Conservation (phyloP, 2,113 vertebrate genomes). For the Gyps fulvus region DNA sequence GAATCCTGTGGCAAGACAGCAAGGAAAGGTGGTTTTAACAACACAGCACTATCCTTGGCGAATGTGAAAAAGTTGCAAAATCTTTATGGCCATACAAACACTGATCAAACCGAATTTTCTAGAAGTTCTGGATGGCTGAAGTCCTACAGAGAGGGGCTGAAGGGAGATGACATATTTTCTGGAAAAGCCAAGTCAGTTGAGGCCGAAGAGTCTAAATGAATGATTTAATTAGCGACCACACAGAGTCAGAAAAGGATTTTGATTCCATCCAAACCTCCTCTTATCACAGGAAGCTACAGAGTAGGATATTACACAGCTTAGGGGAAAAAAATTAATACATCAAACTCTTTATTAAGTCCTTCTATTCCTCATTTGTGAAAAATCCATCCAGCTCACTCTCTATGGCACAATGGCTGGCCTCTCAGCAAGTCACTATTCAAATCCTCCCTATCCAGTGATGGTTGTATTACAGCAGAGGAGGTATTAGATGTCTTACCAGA, state of each 20-base stretch:
- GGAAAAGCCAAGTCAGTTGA: background rate
- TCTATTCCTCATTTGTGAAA: background rate
- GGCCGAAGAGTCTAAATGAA: background rate
- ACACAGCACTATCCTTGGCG: background rate
- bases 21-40: background rate
- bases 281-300: background rate
- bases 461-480: background rate
- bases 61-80: background rate
- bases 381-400: background rate
- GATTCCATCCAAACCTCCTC: background rate
- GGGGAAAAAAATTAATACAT: background rate
- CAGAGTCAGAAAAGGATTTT: background rate
- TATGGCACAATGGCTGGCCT: background rate
- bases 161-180: background rate
- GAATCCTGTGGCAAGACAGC: background rate
- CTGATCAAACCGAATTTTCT: background rate
- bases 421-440: conserved; percentile 18
- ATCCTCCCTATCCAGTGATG: background rate
- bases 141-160: background rate
- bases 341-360: background rate
- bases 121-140: background rate
- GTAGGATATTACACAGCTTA: background rate
- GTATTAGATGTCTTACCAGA: conserved; percentile 13
- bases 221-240: conserved; percentile 6
- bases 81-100: background rate